phyloP scores from a whole-genome alignment of 2,113 vertebrate species.

The Leptodactylus fuscus region DNA sequence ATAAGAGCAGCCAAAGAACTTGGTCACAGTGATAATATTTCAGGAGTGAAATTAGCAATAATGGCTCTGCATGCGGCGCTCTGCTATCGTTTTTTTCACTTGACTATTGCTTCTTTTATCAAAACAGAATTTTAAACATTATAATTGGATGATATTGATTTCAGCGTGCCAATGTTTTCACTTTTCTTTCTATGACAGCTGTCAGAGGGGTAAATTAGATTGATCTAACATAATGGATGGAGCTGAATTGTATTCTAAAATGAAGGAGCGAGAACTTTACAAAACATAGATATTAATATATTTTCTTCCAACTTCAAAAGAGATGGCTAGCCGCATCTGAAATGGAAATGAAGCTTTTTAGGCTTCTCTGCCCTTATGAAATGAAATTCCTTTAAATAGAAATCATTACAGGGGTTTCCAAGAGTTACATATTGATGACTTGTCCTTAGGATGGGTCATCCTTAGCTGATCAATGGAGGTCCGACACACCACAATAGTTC shows the following conservation, averaged over 20 bases:
- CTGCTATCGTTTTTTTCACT: slow-evolving; percentile 6
- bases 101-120: slow-evolving; percentile 18
- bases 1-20: slow-evolving; percentile 36
- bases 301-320: neutral
- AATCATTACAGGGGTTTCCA: neutral
- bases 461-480: too few relatives aligned
- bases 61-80: neutral
- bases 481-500: too few relatives aligned
- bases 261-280: neutral
- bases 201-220: slow-evolving; percentile 32
- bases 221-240: slow-evolving; percentile 28
- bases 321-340: neutral
- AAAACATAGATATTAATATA: neutral
- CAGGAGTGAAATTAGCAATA: slow-evolving; percentile 28
- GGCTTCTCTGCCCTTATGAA: too few relatives aligned
- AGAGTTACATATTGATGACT: too few relatives aligned
- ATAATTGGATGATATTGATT: slow-evolving; percentile 55
- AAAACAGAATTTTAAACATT: slow-evolving; percentile 17
- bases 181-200: slow-evolving; percentile 41
- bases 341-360: neutral
- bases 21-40: neutral
- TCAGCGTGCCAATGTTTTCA: slow-evolving; percentile 31
- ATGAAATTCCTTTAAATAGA: neutral
- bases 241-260: slow-evolving; percentile 10
- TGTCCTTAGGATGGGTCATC: too few relatives aligned